Evolutionary conservation across 1,140 invertebrate genomes (phyloP).

Genomic region (Charaxes varanes): DNA sequence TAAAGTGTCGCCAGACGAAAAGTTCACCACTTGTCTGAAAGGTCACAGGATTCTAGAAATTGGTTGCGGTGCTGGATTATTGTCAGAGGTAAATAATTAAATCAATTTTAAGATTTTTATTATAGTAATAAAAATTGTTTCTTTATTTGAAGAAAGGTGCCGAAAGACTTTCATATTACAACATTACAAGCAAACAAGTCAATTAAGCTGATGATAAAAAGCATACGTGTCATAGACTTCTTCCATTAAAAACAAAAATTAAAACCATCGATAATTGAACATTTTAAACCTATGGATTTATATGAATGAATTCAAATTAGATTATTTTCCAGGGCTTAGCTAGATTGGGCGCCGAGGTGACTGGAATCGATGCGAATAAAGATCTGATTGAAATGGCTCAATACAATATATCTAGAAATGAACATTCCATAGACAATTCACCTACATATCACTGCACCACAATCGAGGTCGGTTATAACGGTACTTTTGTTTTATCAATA

Average conservation of each 20-base stretch:
- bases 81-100: slow-evolving; percentile 79
- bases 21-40: slow-evolving; percentile 74
- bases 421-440: slow-evolving; percentile 34
- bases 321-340: slow-evolving; percentile 35
- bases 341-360: slow-evolving; percentile 85
- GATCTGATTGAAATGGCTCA: slow-evolving; percentile 81
- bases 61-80: slow-evolving; percentile 91
- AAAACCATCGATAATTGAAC: not conserved
- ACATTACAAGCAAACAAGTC: no score
- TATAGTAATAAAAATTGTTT: no score
- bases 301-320: not conserved
- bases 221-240: no score
- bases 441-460: slow-evolving; percentile 35
- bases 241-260: not conserved
- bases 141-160: no score
- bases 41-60: slow-evolving; percentile 87
- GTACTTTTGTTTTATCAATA: no score
- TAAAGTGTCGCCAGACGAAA: slow-evolving; percentile 39
- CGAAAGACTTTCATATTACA: no score
- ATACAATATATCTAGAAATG: slow-evolving; percentile 70
- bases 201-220: no score
- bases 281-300: not conserved
- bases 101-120: no score
- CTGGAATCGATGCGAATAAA: slow-evolving; percentile 85
- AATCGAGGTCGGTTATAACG: slow-evolving; percentile 49